These are phyloP conservation scores for Macrosoma leucophasiata DNA, from an alignment of 2,888 invertebrate species.

Conservation along the genomic window DNA sequence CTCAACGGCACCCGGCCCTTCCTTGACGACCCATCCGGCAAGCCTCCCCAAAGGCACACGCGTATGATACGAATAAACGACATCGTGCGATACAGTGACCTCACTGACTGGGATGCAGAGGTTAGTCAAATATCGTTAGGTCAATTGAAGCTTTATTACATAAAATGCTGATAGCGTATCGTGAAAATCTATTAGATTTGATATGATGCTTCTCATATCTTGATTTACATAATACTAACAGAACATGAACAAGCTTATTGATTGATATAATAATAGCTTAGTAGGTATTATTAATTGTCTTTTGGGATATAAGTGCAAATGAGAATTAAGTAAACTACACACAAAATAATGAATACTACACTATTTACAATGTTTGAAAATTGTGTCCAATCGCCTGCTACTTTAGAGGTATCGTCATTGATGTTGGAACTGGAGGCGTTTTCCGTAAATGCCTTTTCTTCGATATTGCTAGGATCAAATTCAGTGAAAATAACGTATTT, in stretches of 20 bases:
- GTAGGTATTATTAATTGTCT: constrained; percentile 28
- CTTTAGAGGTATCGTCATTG: constrained; percentile 31
- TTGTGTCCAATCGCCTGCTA: constrained; percentile 51
- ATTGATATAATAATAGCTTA: constrained; percentile 7
- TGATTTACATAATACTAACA: no score
- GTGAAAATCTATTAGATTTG: no score
- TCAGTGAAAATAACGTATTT: constrained; percentile 63
- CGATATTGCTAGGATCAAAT: constrained; percentile 50
- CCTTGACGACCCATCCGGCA: constrained; percentile 33
- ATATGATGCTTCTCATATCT: no score
- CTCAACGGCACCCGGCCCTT: constrained; percentile 55
- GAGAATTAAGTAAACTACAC: constrained; percentile 52
- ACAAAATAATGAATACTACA: constrained; percentile 41
- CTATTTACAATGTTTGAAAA: constrained; percentile 59
- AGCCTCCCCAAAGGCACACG: constrained; percentile 35
- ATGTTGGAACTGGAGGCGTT: constrained; percentile 28
- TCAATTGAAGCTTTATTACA: no score
- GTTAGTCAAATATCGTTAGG: constrained; percentile 32
- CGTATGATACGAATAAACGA: constrained; percentile 65
- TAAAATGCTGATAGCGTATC: no score
- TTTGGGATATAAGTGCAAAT: constrained; percentile 52
- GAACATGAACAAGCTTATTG: constrained; percentile 8
- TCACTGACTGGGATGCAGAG: constrained; percentile 57
- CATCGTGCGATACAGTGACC: constrained; percentile 49
- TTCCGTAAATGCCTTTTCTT: constrained; percentile 39